Evolutionary conservation across 2,113 vertebrate genomes (phyloP), one percentile per base, ranked within the genome.

Genomic region (Equus quagga): DNA sequence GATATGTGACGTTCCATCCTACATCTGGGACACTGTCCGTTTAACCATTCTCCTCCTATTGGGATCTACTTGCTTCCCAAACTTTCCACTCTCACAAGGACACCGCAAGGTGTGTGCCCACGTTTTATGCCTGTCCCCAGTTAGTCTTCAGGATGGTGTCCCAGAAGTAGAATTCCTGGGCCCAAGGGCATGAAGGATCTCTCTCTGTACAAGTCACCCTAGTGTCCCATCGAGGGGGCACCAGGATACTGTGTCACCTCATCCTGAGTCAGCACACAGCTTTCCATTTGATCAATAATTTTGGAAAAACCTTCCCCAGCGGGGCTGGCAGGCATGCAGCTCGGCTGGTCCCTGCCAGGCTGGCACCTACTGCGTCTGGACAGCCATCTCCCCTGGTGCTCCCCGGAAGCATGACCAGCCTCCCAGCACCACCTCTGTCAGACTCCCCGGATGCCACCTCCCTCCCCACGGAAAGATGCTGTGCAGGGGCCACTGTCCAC

Each of bases 401-500:
- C 51, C 76, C 94, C 24, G 0, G 67, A 94, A 89, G 64, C 15
- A 89, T 49, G 67, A 85, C 62, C 67, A 0, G 2, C 7, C 1
- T 58, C 36, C 36, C 36, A 41, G 36, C 36, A 41, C 36, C 36
- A 41, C 36, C 36, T 41, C 36, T 41, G 36, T 41, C 36, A 41
- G 36, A 58, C 91, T 89, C 86, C 75, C 78, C 0, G 0, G 89
- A 92, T 44, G 21, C 14, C 8, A 91, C 65, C 98, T 80, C 89
- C 82, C 96, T 91, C 46, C 33, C 84, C 49, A 76, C 51, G 56
- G 62, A 97, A 72, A 8, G 78, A 97, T 19, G 83, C 90, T 97
- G 78, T 92, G 87, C 98, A 87, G 49, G 0, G 75, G 91, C 95
- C 96, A 95, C 78, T 97, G 98, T 98, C 98, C 98, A 98, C 98